Evolutionary conservation across 2,888 invertebrate genomes (phyloP), one percentile per base, ranked within the genome.

Genomic region (Leptinotarsa peninsularis): DNA sequence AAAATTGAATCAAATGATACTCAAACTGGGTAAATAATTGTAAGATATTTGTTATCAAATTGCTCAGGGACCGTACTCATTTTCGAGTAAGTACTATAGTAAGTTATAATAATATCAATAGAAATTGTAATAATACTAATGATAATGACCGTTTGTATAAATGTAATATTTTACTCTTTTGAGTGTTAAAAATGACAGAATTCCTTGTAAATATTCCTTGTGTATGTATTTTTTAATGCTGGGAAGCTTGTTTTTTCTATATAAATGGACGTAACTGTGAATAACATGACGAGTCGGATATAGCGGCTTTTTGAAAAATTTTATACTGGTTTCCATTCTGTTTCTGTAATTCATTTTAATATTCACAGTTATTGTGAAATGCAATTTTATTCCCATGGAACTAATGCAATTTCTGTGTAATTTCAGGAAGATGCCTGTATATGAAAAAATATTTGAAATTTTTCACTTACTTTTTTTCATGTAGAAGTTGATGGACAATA

Each of bases 21-120:
- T 83, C 81, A 81, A 73, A 18, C 72, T 76, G 73, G 76, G 79
- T 75, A 80, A 81, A 79, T 80, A 81, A 43, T 79, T 81, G 78
- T 80, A 81, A 82, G 79, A 79, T 82, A 81, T 80, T 81, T 81
- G 81, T 84, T 83, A 83, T 83, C 81, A 81, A 82, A 81, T 76
- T 77, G 81, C 85, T 85, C 85, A 85, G 85, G 85, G 85, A 85
- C 82, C 82, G 80, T 82, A 81, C 78, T 80, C 77, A 63, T 72
- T 74, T 78, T 71, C 66, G 75, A 76, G 76, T 78, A 79, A 75
- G 77, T 81, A 81, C 78, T 80, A 43, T 43, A 78, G 79, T 78
- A 74, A 77, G 49, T 73, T 76, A 78, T 73, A 49, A 78, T 73
- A 49, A 54, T 76, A 49, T 56, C 67, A 74, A 77, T 73, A 63